Evolutionary conservation across 92 coral and sea anemone species (phyloP), one percentile per base, ranked within the genome.

Genomic region (Umimayanthus kanabou): DNA sequence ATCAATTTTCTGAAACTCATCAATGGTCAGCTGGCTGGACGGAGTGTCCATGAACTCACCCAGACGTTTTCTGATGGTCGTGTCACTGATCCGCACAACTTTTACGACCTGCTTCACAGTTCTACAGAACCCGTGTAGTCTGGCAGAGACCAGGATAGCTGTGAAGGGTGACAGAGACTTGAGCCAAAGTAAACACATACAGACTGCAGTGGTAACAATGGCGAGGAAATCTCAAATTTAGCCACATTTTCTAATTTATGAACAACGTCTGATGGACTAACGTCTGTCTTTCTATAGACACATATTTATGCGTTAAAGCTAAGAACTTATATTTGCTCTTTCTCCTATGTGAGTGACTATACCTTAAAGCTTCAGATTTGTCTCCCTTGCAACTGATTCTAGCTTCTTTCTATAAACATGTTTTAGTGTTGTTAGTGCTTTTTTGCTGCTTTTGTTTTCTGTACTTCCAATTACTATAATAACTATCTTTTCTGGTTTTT

Each of bases 41-140:
- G 99, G 99, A 45, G 99, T 97, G 82, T 95, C 96, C 71, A 89
- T 94, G 73, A 97, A 97, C 76, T 97, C 99, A 9, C 95, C 94
- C 16, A 97, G 89, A 40, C 99, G 89, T 88, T 97, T 97, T 88
- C 99, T 88, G 18, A 97, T 95, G 2, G 99, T 97, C 0, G 99
- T 95, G 76, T 95, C 95, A 88, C 99, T 97, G 79, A 97, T 94
- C 25, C 99, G 96, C 26, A 97, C 99, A 25, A 92, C 93, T 90
- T 93, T 92, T 1, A 97, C 98, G 30, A 97, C 98, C 70, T 97
- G 92, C 79, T 94, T 94, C 20, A 97, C 95, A 6, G 98, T 92
- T 92, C 99, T 85, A 79, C 92, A 91, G 76, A 95, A 97, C 4
- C 98, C 96, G 80, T 97, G 99, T 61, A 97, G 89, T 43, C 99